Evolutionary conservation across 2,113 vertebrate species (phyloP).

Genomic region (sheep (Ovis aries)): ARS-UI_Ramb_v3.0 NC_056065.1:57739001-57739500

Average conservation of each 20-base stretch:
- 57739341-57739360: not conserved
- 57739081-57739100: not conserved
- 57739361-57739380: accelerated
- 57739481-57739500: not conserved
- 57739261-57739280: not conserved
- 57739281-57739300: not conserved
- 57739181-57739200: conserved; percentile 45
- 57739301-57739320: not conserved
- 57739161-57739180: not conserved
- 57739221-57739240: not conserved
- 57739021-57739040: not conserved
- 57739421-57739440: not conserved
- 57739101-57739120: conserved; percentile 39
- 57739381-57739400: not conserved
- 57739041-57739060: accelerated
- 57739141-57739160: not conserved
- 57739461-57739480: not conserved
- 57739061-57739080: not conserved
- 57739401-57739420: not conserved
- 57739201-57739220: not conserved
- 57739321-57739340: not conserved
- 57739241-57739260: conserved; percentile 36
- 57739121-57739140: conserved; percentile 45
- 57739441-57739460: not conserved
- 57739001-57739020: not conserved